A percentile compares a stretch with the other conserved stretches of the same genome.
Evolutionary conservation across 2,113 vertebrate genomes (phyloP).

Genomic region (Elgaria multicarinata): DNA sequence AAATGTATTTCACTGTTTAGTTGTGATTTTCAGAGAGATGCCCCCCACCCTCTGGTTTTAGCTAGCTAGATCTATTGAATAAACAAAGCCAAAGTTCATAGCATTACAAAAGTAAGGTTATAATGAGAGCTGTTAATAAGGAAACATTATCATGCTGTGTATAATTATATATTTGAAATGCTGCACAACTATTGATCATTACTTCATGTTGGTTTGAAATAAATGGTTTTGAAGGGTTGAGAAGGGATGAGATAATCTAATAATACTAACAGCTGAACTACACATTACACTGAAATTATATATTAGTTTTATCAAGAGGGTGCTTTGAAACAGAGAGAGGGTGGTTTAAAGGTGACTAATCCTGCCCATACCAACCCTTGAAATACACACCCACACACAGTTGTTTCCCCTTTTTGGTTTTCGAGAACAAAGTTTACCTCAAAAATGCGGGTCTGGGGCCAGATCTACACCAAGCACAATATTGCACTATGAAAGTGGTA

Average conservation of each 20-base stretch:
- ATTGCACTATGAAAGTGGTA: too few relatives aligned
- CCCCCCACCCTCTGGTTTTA: neutral
- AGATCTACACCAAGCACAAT: too few relatives aligned
- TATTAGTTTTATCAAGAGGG: neutral
- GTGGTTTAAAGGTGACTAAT: neutral
- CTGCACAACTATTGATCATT: constrained; percentile 1
- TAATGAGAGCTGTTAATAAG: neutral
- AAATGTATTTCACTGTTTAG: constrained; percentile 31
- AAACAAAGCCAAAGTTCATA: neutral
- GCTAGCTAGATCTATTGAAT: neutral
- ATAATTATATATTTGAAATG: constrained; percentile 31
- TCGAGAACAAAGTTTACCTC: neutral
- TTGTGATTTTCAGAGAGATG: constrained; percentile 11
- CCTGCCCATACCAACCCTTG: neutral
- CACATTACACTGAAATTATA: too few relatives aligned
- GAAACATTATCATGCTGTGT: constrained; percentile 26
- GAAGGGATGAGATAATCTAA: neutral
- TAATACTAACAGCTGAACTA: too few relatives aligned
- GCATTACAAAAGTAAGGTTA: neutral
- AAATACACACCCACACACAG: neutral
- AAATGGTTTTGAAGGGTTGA: neutral
- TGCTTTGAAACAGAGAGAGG: neutral
- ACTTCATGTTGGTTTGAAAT: neutral
- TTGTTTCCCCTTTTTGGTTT: neutral
- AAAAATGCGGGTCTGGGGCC: neutral